Base-by-base conservation (phyloP, 2,888 invertebrate species). In the Scaptomyza tumidula region DNA sequence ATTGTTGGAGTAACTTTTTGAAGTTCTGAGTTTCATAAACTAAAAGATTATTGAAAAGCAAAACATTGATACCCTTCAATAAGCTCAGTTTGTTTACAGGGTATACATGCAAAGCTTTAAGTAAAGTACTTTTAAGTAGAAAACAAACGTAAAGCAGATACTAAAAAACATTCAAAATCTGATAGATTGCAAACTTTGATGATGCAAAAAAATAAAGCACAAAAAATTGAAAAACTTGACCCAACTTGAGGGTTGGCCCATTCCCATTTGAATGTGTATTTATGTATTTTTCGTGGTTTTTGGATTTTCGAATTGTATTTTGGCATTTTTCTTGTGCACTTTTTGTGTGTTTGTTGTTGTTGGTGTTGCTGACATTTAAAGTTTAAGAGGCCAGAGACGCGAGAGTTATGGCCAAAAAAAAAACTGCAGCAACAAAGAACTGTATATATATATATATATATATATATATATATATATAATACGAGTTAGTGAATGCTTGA, bases 281-380 rank as follows among this genome's bases (percentile, higher is more conserved):
- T 16, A 31, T 14, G n/a, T 16, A 3, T 7, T 16, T 29, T 45
- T 53, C 6, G 33, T 56, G n/a, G 57, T 44, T 60, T 53, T 62
- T 5, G 24, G 3, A 24, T 24, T 24, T 24, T 24, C 24, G 4
- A 24, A 24, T 71, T 55, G 49, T 48, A 44, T 56, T 63, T 59
- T 33, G 49, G 52, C 48, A 43, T 63, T 71, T 54, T 41, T 44
- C 37, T 19, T 19, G 19, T 19, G 19, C 19, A 19, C 2, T 19
- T 19, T 19, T 19, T 19, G 19, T 19, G 2, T 19, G 19, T 19
- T 19, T 19, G 19, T 19, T 7, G 29, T 29, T 33, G 33, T 10
- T 33, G 59, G 55, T 59, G 48, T 55, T 43, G 59, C 68, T 87
- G 78, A 87, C 90, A 90, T 87, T 82, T 89, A 90, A 90, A 90